Evolutionary conservation across 2,888 invertebrate genomes (phyloP).

Genomic region (Caenorhabditis drosophilae): DNA sequence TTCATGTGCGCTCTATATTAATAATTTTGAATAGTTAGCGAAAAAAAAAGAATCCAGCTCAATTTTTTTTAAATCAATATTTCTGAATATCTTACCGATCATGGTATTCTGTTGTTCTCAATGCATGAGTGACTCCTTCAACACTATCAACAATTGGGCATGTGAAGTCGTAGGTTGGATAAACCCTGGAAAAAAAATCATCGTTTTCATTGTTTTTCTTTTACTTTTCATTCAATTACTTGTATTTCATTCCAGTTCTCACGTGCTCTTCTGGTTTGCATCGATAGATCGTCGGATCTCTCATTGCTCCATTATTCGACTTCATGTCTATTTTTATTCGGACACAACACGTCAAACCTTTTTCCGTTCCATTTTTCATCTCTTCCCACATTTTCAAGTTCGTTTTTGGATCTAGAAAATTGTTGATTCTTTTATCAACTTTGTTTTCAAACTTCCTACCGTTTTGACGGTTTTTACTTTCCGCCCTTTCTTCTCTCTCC

Average conservation of each 20-base stretch:
- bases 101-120: slow-evolving; percentile 97
- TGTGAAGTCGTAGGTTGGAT: slow-evolving; percentile 99
- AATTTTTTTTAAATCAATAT: not conserved
- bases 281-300: slow-evolving; percentile 97
- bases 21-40: too few relatives aligned
- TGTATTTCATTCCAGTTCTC: slow-evolving; percentile 89
- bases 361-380: slow-evolving; percentile 84
- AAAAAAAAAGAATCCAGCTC: too few relatives aligned
- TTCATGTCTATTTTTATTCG: slow-evolving; percentile 97
- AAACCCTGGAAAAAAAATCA: slow-evolving; percentile 78
- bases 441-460: too few relatives aligned
- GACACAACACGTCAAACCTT: slow-evolving; percentile 88
- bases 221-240: slow-evolving; percentile 74
- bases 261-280: slow-evolving; percentile 96
- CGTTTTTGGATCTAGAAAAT: too few relatives aligned
- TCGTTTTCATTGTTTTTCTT: not conserved
- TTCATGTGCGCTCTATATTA: too few relatives aligned
- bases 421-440: too few relatives aligned
- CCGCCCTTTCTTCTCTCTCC: slow-evolving; percentile 86
- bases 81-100: slow-evolving; percentile 75
- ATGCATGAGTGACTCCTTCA: slow-evolving; percentile 94
- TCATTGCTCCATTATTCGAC: slow-evolving; percentile 91
- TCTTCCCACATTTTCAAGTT: slow-evolving; percentile 90
- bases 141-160: slow-evolving; percentile 98
- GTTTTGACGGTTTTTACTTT: slow-evolving; percentile 74